These are phyloP conservation scores for Cepphus grylle DNA, from an alignment of 2,113 vertebrate species.

Conservation along the genomic window DNA sequence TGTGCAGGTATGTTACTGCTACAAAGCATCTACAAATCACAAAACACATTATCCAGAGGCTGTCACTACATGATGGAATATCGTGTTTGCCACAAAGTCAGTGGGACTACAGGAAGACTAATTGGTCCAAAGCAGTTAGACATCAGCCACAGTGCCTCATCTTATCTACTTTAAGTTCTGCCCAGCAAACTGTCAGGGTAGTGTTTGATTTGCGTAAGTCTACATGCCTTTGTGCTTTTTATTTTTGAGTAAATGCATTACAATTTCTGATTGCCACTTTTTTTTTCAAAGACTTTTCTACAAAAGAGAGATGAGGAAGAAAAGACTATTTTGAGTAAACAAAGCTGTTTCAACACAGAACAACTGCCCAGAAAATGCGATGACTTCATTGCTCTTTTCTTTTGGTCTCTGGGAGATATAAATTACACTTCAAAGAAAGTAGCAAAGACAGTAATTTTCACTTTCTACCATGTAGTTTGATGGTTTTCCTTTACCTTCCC, in stretches of 20 bases:
- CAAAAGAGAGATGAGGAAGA: background rate
- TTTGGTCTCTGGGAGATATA: background rate
- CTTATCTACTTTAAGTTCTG: background rate
- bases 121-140: background rate
- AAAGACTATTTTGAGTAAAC: background rate
- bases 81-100: background rate
- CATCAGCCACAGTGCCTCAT: background rate
- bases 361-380: background rate
- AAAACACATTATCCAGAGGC: background rate
- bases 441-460: background rate
- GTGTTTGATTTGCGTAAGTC: background rate
- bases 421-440: background rate
- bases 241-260: background rate
- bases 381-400: background rate
- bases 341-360: background rate
- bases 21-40: background rate
- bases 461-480: background rate
- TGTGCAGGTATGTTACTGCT: background rate
- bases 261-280: background rate
- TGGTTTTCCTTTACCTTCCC: background rate
- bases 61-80: background rate
- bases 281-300: background rate
- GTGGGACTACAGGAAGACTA: background rate
- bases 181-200: background rate
- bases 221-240: background rate